Percentiles rank a stretch among this genome's conserved stretches.
Conservation (phyloP, 2,113 vertebrate genomes). For the Melierax canorus region DNA sequence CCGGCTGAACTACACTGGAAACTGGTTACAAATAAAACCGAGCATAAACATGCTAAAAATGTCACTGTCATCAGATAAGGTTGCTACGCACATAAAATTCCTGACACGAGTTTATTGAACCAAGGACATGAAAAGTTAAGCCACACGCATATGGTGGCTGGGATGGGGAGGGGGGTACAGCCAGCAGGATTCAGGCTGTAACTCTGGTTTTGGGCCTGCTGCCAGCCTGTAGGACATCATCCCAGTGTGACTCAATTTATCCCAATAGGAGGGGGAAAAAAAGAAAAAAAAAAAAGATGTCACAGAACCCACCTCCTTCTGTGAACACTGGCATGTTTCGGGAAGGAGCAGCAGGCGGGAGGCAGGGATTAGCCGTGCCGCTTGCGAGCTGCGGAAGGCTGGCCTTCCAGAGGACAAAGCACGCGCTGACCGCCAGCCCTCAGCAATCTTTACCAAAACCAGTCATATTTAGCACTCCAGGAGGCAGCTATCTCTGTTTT, state of each 20-base stretch:
- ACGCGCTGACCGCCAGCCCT: not conserved
- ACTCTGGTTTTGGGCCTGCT: not conserved
- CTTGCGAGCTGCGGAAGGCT: not conserved
- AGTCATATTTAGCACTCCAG: not conserved
- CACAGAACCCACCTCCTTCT: not conserved
- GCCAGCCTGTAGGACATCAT: not conserved
- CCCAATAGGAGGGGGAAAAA: too few species aligned
- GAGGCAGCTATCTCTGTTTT: not conserved
- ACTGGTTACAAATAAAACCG: not conserved
- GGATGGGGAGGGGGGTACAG: not conserved
- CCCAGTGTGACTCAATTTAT: not conserved
- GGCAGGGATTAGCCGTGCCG: not conserved
- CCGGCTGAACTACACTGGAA: not conserved
- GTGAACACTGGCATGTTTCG: not conserved
- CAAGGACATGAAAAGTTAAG: not conserved
- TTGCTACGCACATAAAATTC: slow-evolving; percentile 43
- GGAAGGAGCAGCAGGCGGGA: not conserved
- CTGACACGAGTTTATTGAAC: slow-evolving; percentile 17
- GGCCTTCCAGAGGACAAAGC: not conserved
- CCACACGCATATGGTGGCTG: not conserved
- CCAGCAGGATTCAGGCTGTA: not conserved
- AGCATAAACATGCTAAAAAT: slow-evolving; percentile 27
- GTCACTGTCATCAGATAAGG: slow-evolving; percentile 43
- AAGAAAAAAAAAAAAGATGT: not conserved
- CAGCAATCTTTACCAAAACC: not conserved